Base-by-base conservation (phyloP, 2,113 vertebrate genomes). In the Cercopithecus mona region DNA sequence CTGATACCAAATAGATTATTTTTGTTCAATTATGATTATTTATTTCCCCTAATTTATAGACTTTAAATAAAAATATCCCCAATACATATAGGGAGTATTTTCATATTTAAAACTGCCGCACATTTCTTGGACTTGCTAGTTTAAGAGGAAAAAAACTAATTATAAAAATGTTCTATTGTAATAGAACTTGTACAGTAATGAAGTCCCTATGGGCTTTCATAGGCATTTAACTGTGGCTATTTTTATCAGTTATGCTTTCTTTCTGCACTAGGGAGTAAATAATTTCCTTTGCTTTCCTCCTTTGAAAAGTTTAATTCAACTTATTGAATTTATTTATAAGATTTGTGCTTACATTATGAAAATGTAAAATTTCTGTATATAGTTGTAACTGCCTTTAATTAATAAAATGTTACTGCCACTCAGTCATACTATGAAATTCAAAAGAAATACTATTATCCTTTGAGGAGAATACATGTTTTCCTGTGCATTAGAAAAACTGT, bases 311-410 rank as follows among this genome's bases (percentile, higher is more conserved):
- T 86, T 88, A 85, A 48, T n/a, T 93, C 18, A 66, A 27, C 7
- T 84, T n/a, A 38, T 30, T 27, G 18, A 84, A 88, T 72, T 57
- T 27, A 93, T 61, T 76, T 70, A 40, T 79, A 84, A 59, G 88
- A 87, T 35, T 64, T 78, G 25, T 92, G 50, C 88, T 80, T 83
- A 64, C 81, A 80, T 90, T 57, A 73, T n/a, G 18, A 96, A 86
- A 88, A 55, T 32, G 5, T 76, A 73, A 73, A 70, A 27, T 76
- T 78, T 57, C 32, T 40, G 0, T 79, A 61, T 14, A 66, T 61
- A 35, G 30, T 22, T 1, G 7, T 90, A 57, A 81, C 48, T 66
- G n/a, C 17, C 8, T 91, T 55, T 6, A 35, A 10, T 73, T 94
- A 79, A 35, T 48, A 22, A 57, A 73, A 83, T 43, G 32, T 68